phyloP scores from a whole-genome alignment of 2,113 vertebrate species.

The Pelecanoides urinatrix region DNA sequence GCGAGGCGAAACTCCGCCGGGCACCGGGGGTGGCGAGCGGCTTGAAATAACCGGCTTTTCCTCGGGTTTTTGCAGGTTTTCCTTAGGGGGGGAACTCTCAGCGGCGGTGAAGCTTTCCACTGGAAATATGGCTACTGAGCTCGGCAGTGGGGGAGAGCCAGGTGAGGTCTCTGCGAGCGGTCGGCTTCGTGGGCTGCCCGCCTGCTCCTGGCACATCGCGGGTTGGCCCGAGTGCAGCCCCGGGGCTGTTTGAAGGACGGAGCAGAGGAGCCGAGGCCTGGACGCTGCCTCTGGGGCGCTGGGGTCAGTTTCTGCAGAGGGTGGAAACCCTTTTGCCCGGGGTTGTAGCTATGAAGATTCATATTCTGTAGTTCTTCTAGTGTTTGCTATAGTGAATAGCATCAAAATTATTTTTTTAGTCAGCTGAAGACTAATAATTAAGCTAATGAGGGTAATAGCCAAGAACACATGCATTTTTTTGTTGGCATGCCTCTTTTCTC shows the following conservation, averaged over 20 bases:
- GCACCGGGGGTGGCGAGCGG: too few relatives aligned
- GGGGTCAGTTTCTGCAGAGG: fast-evolving
- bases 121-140: neutral
- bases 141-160: neutral
- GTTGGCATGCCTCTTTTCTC: neutral
- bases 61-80: too few relatives aligned
- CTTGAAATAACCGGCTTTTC: neutral
- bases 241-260: fast-evolving
- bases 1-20: neutral
- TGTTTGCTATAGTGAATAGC: neutral
- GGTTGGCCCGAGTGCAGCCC: fast-evolving
- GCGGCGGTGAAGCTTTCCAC: fast-evolving
- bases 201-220: fast-evolving
- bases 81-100: fast-evolving
- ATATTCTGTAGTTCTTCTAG: fast-evolving
- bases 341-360: neutral
- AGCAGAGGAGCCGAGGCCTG: neutral
- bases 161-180: neutral
- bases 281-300: neutral
- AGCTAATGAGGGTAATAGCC: neutral
- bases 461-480: fast-evolving
- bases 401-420: fast-evolving
- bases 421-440: neutral
- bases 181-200: neutral
- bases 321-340: fast-evolving